phyloP scores from a whole-genome alignment of 1,140 invertebrate species.

The Tetragnatha versicolor region DNA sequence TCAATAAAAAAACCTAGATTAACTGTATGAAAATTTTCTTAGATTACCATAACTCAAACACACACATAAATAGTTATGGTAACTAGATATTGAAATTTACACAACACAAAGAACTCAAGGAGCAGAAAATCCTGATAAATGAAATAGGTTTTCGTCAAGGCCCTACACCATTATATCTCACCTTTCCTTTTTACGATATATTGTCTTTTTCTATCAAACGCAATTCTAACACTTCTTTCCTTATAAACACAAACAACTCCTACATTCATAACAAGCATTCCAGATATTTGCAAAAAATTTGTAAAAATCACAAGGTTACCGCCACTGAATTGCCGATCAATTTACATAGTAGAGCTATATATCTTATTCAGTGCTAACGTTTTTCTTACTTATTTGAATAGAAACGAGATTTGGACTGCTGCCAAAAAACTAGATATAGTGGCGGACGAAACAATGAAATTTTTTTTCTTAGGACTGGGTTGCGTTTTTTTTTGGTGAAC shows the following conservation, averaged over 20 bases:
- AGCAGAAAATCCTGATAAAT: background rate
- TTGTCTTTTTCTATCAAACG: conserved; percentile 10
- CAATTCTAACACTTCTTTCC: background rate
- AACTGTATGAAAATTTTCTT: too few relatives aligned
- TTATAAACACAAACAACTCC: too few relatives aligned
- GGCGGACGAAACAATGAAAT: conserved; percentile 19
- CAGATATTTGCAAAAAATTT: too few relatives aligned
- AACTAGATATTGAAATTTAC: background rate
- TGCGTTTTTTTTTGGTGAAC: background rate
- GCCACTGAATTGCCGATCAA: background rate
- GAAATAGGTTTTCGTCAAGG: background rate
- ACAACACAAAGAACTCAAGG: background rate
- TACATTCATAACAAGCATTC: too few relatives aligned
- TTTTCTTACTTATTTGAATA: background rate
- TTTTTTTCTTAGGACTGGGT: conserved; percentile 5
- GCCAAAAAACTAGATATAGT: conserved; percentile 13
- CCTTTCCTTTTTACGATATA: conserved; percentile 4
- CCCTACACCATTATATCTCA: background rate
- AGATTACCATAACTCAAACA: too few relatives aligned
- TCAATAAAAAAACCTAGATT: too few relatives aligned
- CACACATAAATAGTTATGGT: background rate
- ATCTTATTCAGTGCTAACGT: background rate
- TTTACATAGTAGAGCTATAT: conserved; percentile 31
- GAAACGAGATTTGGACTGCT: conserved; percentile 6
- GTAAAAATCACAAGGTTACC: too few relatives aligned